Base-by-base conservation (phyloP, 2,888 invertebrate genomes). In the Diaphora mendica region DNA sequence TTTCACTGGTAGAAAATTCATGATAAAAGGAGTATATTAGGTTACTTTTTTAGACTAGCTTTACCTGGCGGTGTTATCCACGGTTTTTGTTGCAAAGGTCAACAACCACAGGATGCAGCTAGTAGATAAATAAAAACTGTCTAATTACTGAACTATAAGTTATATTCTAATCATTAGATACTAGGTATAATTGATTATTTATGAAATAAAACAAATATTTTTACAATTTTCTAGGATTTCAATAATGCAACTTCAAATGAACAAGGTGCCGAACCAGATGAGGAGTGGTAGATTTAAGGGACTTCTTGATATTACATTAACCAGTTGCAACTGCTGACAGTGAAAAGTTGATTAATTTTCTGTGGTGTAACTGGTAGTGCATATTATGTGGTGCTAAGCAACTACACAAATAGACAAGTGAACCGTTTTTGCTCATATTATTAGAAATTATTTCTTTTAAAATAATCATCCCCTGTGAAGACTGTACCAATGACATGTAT, bases 201-300 rank as follows among this genome's bases (percentile, higher is more conserved):
- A 51, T 23, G 20, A 9, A 62, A 15, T 30, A 7, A 62, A n/a
- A 62, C 15, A 62, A 26, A 59, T 62, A 7, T 17, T 30, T 15
- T 62, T 68, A 62, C 15, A 64, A 64, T 62, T 66, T 89, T 91
- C 23, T 90, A 94, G 95, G 92, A 90, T 76, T 94, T 95, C 86
- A 92, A 92, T 77, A 90, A 88, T 70, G 90, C 91, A 3, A 80
- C 92, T 15, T 79, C 87, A 0, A 86, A 82, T 7, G 89, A 88
- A 9, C 91, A 89, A 74, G 93, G 93, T 23, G 89, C 92, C 62
- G 96, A 96, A 81, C 95, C 95, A 0, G 96, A 96, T 13, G 96
- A 96, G 80, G 94, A 93, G 42, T 97, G 96, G 96, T 96, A 96
- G 86, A 86, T 65, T 55, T 82, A 75, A 79, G 74, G 79, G 85